Base-by-base conservation (phyloP, 2,797 vertebrate genomes). In the Chloroceryle inda region DNA sequence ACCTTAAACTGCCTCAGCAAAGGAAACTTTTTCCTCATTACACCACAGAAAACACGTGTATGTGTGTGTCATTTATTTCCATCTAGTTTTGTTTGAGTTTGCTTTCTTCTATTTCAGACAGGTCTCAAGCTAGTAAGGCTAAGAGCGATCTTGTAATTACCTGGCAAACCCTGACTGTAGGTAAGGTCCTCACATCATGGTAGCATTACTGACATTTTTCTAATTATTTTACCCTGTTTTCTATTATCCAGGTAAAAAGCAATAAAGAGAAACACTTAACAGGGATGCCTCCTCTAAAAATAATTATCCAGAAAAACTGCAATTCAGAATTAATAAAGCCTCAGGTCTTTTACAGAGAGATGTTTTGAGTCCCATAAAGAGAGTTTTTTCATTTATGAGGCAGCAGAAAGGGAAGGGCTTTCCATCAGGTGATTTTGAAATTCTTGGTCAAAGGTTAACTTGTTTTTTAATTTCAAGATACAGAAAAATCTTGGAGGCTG, bases 381-480 rank as follows among this genome's bases (percentile, higher is more conserved):
- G 42, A 84, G 68, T 31, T 91, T 31, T 91, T 86, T 50, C 50
- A 92, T 96, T 93, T 88, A 89, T 66, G 44, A 69, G 73, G 68
- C 33, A 69, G 66, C 58, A 78, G 79, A 94, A 89, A 73, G 62
- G 85, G 76, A 92, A 90, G 77, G 85, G 80, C 80, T 80, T 94
- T 91, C 52, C 59, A 94, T 62, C 23, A 44, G 76, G 66, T 56
- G 73, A 92, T 94, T 96, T 91, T 94, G 91, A 95, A 97, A 96
- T 84, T 78, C 62, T 49, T 79, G 85, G 91, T 81, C 91, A 94
- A 96, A 94, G 95, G 88, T 96, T 94, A 94, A 95, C 91, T 66
- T 55, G 35, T 11, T 58, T 94, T 95, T 91, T 95, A 94, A 91
- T 91, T 89, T 94, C 89, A 84, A 94, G 95, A 89, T 84, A 83